Evolutionary conservation across 2,113 vertebrate genomes (phyloP).

Genomic region (Gadus chalcogrammus): DNA sequence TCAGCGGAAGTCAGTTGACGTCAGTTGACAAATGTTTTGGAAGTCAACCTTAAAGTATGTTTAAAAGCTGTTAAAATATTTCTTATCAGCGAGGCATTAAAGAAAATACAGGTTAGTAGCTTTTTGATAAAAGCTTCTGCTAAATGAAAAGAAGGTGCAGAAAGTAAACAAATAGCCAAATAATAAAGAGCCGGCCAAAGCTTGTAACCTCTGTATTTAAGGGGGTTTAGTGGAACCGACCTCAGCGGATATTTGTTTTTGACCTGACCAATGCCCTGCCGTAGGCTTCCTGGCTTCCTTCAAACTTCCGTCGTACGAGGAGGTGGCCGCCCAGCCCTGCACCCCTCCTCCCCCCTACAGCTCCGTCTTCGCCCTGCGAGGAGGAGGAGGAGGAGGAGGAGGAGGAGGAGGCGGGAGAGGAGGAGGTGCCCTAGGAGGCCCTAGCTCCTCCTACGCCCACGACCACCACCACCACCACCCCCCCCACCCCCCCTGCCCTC

Average conservation of each 20-base stretch:
- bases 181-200: no score
- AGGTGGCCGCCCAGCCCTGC: slow-evolving; percentile 85
- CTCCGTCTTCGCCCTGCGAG: slow-evolving; percentile 73
- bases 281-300: slow-evolving; percentile 88
- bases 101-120: no score
- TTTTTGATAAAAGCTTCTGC: no score
- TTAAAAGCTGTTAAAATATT: no score
- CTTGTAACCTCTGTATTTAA: no score
- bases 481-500: slow-evolving; percentile 50
- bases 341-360: slow-evolving; percentile 92
- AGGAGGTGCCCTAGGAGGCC: slow-evolving; percentile 41
- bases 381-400: slow-evolving; percentile 59
- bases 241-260: neutral
- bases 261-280: neutral
- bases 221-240: neutral
- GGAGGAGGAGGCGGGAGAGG: slow-evolving; percentile 30
- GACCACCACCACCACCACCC: slow-evolving; percentile 50
- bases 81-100: no score
- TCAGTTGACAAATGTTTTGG: no score
- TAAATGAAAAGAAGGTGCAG: no score
- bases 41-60: no score
- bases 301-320: slow-evolving; percentile 93
- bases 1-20: no score
- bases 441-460: slow-evolving; percentile 49
- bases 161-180: no score